phyloP scores from a whole-genome alignment of 2,888 invertebrate species.

The Pimpla rufipes region DNA sequence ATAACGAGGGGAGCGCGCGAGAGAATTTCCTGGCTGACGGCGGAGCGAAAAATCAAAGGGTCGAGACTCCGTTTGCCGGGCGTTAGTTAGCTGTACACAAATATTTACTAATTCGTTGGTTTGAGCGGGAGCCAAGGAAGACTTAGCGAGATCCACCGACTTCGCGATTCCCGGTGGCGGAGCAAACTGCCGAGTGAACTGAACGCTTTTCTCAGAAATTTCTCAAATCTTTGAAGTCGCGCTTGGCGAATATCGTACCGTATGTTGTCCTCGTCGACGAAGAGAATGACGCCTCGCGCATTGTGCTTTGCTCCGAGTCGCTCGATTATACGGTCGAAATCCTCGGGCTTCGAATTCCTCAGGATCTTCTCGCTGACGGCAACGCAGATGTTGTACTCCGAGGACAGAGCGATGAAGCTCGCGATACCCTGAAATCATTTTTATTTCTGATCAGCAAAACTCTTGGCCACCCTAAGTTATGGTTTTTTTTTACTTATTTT shows the following conservation, averaged over 20 bases:
- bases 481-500: no score
- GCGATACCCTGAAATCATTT: slow-evolving; percentile 86
- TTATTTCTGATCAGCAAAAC: not conserved
- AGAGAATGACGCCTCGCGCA: slow-evolving; percentile 90
- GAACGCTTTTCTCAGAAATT: no score
- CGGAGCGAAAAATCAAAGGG: not conserved
- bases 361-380: slow-evolving; percentile 88
- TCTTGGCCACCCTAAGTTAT: not conserved
- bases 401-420: slow-evolving; percentile 87
- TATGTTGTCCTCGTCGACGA: slow-evolving; percentile 91
- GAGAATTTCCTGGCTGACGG: slow-evolving; percentile 17
- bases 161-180: not conserved
- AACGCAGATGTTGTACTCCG: slow-evolving; percentile 86
- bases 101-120: not conserved
- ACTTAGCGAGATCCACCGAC: not conserved
- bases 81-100: not conserved
- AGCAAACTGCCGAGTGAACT: not conserved
- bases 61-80: not conserved
- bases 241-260: slow-evolving; percentile 81
- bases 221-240: not conserved
- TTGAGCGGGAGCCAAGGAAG: not conserved
- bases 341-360: slow-evolving; percentile 87
- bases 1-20: not conserved
- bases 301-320: slow-evolving; percentile 87
- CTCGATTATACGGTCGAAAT: slow-evolving; percentile 88